phyloP scores from a whole-genome alignment of 2,113 vertebrate species.

The Carassius gibelio region DNA sequence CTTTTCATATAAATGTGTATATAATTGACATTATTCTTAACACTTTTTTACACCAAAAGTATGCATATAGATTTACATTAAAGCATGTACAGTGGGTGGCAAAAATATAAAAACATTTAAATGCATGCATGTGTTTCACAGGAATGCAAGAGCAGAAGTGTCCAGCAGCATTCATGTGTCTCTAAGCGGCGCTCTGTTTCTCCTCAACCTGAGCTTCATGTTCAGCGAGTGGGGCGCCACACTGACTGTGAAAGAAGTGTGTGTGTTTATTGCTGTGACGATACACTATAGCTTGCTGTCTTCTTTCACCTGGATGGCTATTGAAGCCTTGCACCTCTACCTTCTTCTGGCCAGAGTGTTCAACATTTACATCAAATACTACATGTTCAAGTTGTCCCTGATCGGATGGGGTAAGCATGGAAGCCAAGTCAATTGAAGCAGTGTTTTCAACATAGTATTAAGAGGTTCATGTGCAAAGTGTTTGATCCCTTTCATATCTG shows the following conservation, averaged over 20 bases:
- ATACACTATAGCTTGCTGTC: conserved; percentile 72
- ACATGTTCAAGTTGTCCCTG: conserved; percentile 70
- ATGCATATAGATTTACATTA: neutral
- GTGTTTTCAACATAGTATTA: neutral
- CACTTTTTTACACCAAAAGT: neutral
- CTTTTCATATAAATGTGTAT: neutral
- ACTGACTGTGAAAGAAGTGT: conserved; percentile 44
- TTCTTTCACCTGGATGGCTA: conserved; percentile 75
- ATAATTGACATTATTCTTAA: neutral
- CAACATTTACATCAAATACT: conserved; percentile 69
- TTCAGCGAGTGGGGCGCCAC: conserved; percentile 68
- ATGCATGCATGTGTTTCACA: conserved; percentile 38
- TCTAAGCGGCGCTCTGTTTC: conserved; percentile 67
- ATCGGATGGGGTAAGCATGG: conserved; percentile 72
- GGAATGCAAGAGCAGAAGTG: conserved; percentile 55
- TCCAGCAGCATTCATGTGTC: conserved; percentile 68
- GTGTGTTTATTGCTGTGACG: conserved; percentile 62
- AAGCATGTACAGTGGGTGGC: neutral
- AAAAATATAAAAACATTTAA: neutral
- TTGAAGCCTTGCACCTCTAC: conserved; percentile 75
- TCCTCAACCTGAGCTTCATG: conserved; percentile 72
- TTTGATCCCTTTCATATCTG: too few species aligned
- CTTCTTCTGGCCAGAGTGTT: conserved; percentile 71
- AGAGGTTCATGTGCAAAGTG: too few species aligned
- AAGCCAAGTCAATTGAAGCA: neutral